Percentiles rank a stretch among this genome's conserved stretches.
phyloP scores from a whole-genome alignment of 1,140 invertebrate species.

The Chionoecetes opilio region DNA sequence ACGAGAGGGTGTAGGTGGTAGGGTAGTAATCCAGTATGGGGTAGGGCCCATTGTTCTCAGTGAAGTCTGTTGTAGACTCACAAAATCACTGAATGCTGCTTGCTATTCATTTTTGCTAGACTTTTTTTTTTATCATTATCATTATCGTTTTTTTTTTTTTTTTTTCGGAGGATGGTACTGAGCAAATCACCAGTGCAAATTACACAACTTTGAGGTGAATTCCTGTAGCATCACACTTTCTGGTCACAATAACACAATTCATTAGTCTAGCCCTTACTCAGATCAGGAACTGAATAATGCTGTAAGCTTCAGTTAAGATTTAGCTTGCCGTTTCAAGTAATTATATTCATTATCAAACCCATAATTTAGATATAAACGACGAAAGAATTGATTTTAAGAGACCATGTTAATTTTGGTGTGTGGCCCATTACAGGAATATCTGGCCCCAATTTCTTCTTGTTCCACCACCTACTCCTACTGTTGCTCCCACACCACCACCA shows the following conservation, averaged over 20 bases:
- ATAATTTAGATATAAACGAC: conserved; percentile 21
- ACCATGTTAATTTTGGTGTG: conserved; percentile 74
- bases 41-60: neutral
- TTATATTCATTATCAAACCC: neutral
- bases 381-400: conserved; percentile 44
- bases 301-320: conserved; percentile 20
- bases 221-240: neutral
- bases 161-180: neutral
- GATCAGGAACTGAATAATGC: conserved; percentile 3
- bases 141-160: neutral
- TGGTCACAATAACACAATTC: neutral
- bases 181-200: neutral
- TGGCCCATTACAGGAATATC: conserved; percentile 77
- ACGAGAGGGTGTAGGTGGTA: neutral
- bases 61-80: neutral
- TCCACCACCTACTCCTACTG: conserved; percentile 75
- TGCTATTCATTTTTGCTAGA: neutral
- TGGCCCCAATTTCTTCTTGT: conserved; percentile 77
- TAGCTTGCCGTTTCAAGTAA: neutral
- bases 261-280: neutral
- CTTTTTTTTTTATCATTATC: neutral
- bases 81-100: neutral
- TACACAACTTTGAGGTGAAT: neutral
- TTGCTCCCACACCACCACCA: conserved; percentile 67
- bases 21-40: too few relatives aligned